These are phyloP conservation scores for Climacteris rufus DNA, from an alignment of 2,113 vertebrate species.

Conservation along the genomic window DNA sequence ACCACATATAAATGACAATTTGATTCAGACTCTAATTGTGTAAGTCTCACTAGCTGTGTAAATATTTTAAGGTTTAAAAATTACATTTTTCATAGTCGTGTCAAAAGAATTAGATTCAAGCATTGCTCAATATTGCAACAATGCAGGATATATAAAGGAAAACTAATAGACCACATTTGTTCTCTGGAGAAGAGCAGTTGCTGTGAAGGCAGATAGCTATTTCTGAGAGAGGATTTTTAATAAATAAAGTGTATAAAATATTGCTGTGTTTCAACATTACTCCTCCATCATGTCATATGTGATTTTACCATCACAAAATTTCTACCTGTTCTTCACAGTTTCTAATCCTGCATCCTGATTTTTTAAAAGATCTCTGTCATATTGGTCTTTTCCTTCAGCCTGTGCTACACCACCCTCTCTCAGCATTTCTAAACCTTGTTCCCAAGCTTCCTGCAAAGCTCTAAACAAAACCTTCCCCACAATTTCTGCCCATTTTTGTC, in stretches of 20 bases:
- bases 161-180: slow-evolving; percentile 17
- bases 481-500: not conserved
- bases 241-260: not conserved
- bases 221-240: slow-evolving; percentile 8
- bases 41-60: not conserved
- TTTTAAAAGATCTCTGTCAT: not conserved
- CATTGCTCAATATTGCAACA: not conserved
- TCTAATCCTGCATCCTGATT: not conserved
- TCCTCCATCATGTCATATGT: rapidly evolving
- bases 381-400: not conserved
- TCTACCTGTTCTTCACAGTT: not conserved
- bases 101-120: slow-evolving; percentile 33
- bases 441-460: not conserved
- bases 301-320: not conserved
- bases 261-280: not conserved
- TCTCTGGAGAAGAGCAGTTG: not conserved
- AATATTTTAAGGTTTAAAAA: slow-evolving; percentile 46
- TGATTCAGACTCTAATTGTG: slow-evolving; percentile 33
- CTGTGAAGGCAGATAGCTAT: not conserved
- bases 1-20: not conserved
- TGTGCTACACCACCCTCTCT: not conserved
- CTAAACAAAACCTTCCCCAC: not conserved
- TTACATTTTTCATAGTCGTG: slow-evolving; percentile 28
- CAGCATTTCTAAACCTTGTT: not conserved
- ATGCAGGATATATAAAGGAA: not conserved